A percentile compares a stretch with the other conserved stretches of the same genome.
phyloP scores from a whole-genome alignment of 37 sponge, comb jelly and placozoan genomes.

The Corticium candelabrum region DNA sequence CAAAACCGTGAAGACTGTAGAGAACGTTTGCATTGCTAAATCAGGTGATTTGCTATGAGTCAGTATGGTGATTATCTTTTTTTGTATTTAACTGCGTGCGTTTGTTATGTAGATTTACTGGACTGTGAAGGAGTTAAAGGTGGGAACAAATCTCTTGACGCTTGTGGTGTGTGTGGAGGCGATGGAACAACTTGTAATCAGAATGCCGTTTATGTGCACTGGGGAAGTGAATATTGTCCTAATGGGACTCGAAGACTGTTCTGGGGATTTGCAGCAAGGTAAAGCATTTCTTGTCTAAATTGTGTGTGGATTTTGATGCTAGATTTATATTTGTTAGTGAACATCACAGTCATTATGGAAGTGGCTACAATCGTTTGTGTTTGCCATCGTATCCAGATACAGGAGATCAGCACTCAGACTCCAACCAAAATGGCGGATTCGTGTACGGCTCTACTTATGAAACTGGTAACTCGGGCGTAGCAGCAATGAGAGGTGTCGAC shows the following conservation, averaged over 20 bases:
- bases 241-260: not conserved
- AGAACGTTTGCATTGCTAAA: not conserved
- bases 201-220: slow-evolving; percentile 3
- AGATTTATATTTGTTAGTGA: not conserved
- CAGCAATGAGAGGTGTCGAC: not conserved
- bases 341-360: not conserved
- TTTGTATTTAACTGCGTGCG: slow-evolving; percentile 7
- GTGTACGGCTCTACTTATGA: not conserved
- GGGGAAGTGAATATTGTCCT: not conserved
- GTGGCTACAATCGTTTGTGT: not conserved
- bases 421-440: not conserved
- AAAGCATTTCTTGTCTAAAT: not conserved
- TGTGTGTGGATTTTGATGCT: not conserved
- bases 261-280: not conserved
- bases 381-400: not conserved
- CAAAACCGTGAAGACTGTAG: not conserved
- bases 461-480: not conserved
- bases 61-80: not conserved
- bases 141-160: not conserved
- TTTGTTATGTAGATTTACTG: not conserved
- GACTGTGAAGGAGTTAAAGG: not conserved
- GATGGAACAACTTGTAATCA: not conserved
- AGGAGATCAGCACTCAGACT: not conserved
- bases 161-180: slow-evolving; percentile 1
- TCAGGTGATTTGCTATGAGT: not conserved